Evolutionary conservation across 2,113 vertebrate genomes (phyloP).

Genomic region (Danionella cerebrum): DNA sequence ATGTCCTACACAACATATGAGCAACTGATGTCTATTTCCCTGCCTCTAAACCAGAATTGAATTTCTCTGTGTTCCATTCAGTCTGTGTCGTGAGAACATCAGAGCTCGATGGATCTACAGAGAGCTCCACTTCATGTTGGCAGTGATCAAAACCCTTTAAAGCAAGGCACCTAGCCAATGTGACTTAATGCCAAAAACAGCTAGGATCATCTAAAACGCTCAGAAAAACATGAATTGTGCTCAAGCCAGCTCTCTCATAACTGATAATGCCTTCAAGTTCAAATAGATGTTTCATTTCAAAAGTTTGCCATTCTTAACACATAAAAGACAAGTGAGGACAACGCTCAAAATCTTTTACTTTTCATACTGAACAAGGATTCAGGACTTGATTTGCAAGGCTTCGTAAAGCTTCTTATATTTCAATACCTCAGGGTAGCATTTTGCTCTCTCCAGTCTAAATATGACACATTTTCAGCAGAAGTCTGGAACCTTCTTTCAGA

Average conservation of each 20-base stretch:
- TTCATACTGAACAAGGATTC: background rate
- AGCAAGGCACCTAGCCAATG: background rate
- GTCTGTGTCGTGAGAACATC: constrained; percentile 26
- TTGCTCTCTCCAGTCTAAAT: constrained; percentile 15
- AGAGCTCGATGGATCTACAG: background rate
- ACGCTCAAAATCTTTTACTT: background rate
- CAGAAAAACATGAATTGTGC: constrained; percentile 22
- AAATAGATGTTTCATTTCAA: background rate
- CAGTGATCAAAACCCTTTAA: constrained; percentile 7
- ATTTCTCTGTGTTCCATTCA: constrained; percentile 5
- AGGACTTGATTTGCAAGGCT: constrained; percentile 2
- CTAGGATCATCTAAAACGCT: constrained; percentile 22
- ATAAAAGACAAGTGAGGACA: background rate
- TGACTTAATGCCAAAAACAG: background rate
- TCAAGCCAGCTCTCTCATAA: background rate
- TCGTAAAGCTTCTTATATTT: constrained; percentile 16
- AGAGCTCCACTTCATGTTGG: constrained; percentile 2
- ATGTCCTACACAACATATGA: too few relatives aligned
- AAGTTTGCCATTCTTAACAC: background rate
- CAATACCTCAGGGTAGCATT: background rate
- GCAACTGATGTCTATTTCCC: background rate
- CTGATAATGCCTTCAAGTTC: background rate
- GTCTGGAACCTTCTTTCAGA: constrained; percentile 2
- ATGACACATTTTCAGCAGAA: background rate
- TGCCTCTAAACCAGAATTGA: background rate